phyloP scores from a whole-genome alignment of 2,113 vertebrate genomes.

The Spilogale gracilis region DNA sequence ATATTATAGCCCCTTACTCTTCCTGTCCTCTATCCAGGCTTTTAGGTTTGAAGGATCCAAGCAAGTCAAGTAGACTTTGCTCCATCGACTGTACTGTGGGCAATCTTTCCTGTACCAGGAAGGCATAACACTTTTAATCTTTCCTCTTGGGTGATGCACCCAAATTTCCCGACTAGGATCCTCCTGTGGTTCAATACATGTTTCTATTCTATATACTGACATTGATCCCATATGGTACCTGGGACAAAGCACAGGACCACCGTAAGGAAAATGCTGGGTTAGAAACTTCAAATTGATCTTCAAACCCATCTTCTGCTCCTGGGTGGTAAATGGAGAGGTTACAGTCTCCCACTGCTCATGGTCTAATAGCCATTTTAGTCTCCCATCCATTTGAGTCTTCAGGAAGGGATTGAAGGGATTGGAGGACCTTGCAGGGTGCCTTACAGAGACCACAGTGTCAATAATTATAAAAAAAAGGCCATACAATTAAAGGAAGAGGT shows the following conservation, averaged over 20 bases:
- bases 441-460: background rate
- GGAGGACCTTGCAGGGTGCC: background rate
- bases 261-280: background rate
- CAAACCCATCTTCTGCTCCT: background rate
- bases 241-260: background rate
- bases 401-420: background rate
- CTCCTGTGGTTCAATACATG: background rate
- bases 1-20: background rate
- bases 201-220: background rate
- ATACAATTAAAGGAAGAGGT: background rate
- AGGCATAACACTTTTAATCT: background rate
- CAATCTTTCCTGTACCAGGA: background rate
- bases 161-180: background rate
- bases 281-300: background rate
- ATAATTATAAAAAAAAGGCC: background rate
- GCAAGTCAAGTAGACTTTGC: background rate
- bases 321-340: background rate
- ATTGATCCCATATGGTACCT: background rate
- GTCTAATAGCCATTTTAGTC: background rate
- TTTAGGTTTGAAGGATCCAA: background rate
- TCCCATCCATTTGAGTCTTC: background rate
- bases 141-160: background rate
- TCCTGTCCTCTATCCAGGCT: background rate
- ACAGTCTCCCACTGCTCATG: background rate
- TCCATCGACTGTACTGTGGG: background rate